Percentiles rank a stretch among this genome's conserved stretches.
Evolutionary conservation across 2,797 vertebrate genomes (phyloP).

Genomic region (Percopsis omiscomaycus): DNA sequence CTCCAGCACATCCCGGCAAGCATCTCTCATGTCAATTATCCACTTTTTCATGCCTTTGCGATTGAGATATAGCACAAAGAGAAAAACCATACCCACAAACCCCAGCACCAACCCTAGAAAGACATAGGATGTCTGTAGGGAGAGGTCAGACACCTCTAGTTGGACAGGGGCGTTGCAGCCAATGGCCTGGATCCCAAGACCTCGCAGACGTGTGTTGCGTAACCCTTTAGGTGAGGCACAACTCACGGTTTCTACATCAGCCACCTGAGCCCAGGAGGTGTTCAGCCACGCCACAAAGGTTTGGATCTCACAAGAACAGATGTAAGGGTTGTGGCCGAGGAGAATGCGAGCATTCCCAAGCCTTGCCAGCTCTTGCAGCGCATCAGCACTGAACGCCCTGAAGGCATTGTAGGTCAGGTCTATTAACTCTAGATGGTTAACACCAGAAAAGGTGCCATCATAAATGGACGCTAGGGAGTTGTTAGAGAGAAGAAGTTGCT

Average conservation of each 20-base stretch:
- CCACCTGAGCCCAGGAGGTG: slow-evolving; percentile 54
- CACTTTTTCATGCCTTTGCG: slow-evolving; percentile 80
- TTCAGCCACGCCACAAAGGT: slow-evolving; percentile 76
- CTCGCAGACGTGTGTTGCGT: slow-evolving; percentile 46
- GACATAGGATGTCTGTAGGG: slow-evolving; percentile 80
- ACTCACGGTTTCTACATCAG: slow-evolving; percentile 65
- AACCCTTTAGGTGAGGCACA: slow-evolving; percentile 67
- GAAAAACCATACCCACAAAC: slow-evolving; percentile 80
- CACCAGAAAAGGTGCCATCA: slow-evolving; percentile 74
- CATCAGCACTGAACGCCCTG: slow-evolving; percentile 51
- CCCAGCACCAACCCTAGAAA: slow-evolving; percentile 80
- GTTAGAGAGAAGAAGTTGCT: slow-evolving; percentile 65
- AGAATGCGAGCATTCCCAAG: slow-evolving; percentile 52
- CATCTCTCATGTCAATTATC: slow-evolving; percentile 73
- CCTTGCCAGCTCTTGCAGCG: slow-evolving; percentile 63
- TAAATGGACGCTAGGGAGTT: slow-evolving; percentile 75
- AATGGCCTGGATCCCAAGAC: slow-evolving; percentile 49
- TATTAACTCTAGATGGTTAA: slow-evolving; percentile 65
- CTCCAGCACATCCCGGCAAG: slow-evolving; percentile 77
- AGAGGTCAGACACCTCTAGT: slow-evolving; percentile 57
- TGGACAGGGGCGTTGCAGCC: slow-evolving; percentile 63
- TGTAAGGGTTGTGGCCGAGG: slow-evolving; percentile 72
- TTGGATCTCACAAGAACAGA: slow-evolving; percentile 74
- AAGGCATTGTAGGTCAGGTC: slow-evolving; percentile 76
- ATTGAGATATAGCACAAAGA: slow-evolving; percentile 84